A percentile compares a stretch with the other conserved stretches of the same genome.
Evolutionary conservation across 2,113 vertebrate genomes (phyloP).

Genomic region (Scophthalmus maximus): DNA sequence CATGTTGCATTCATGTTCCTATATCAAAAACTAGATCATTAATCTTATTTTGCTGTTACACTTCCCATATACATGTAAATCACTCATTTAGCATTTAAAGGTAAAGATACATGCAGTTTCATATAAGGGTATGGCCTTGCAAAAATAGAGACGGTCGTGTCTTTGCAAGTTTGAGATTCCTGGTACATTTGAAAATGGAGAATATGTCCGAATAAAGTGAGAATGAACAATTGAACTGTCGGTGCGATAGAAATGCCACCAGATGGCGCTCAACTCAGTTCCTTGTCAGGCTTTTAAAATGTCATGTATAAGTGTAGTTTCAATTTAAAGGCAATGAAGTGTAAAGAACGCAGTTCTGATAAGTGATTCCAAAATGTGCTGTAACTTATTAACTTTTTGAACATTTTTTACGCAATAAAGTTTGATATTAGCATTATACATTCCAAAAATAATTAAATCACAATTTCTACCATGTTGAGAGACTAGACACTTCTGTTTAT

Average conservation of each 20-base stretch:
- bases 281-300: not conserved
- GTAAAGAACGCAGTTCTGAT: not conserved
- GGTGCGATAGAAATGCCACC: not conserved
- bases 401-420: not conserved
- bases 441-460: not conserved
- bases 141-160: not conserved
- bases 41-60: not conserved
- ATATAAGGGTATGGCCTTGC: not conserved
- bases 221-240: not conserved
- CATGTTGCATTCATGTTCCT: not conserved
- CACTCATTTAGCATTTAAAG: not conserved
- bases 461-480: not conserved
- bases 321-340: not conserved
- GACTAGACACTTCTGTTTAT: not conserved
- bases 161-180: slow-evolving; percentile 1
- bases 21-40: not conserved
- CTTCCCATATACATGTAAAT: not conserved
- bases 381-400: not conserved
- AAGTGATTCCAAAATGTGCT: not conserved
- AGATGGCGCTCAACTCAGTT: slow-evolving; percentile 20
- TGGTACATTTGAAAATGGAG: not conserved
- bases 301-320: not conserved
- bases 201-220: no score
- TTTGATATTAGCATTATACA: not conserved
- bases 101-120: not conserved